Evolutionary conservation across 2,888 invertebrate species (phyloP), one percentile per base, ranked within the genome.

Genomic region (Dyspetes luteomarginatus): DNA sequence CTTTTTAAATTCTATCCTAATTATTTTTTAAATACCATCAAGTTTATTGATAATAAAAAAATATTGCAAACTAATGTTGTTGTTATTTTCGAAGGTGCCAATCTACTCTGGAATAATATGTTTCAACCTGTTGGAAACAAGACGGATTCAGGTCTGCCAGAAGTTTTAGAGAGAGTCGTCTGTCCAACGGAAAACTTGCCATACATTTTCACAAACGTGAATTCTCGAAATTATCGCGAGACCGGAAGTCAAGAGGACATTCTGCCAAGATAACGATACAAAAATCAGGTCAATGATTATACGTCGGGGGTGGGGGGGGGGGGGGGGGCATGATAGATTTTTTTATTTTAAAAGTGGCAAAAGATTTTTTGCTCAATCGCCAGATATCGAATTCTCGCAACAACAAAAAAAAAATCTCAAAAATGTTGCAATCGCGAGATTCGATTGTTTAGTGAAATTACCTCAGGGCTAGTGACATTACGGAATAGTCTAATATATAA

Each of bases 31-130:
- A 36, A 12, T 5, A 5, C 9, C 36, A 5, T 36, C 4, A 2
- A 9, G 7, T 1, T 36, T 5, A 9, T 5, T 4, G 7, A 43
- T 45, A 43, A 28, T 28, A 0, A 0, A n/a, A 19, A 36, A 15
- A 36, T 43, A 19, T 67, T 74, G n/a, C n/a, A n/a, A n/a, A n/a
- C n/a, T n/a, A n/a, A n/a, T n/a, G n/a, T 26, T 41, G 5, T 12
- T 50, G 3, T 24, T 15, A 12, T 67, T 72, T 56, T 89, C 92
- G 88, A 92, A 96, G 95, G 94, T 50, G 95, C 95, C 0, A 96
- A 96, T 88, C 93, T 96, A 45, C 92, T 95, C 0, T 96, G 96
- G 96, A 96, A 96, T 92, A 96, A 96, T 88, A 92, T 96, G 79
- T 89, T 96, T 22, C 95, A 96, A 87, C 95, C 96, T 0, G 94